Evolutionary conservation across 2,888 invertebrate genomes (phyloP).

Genomic region (Lacanobia oleracea): DNA sequence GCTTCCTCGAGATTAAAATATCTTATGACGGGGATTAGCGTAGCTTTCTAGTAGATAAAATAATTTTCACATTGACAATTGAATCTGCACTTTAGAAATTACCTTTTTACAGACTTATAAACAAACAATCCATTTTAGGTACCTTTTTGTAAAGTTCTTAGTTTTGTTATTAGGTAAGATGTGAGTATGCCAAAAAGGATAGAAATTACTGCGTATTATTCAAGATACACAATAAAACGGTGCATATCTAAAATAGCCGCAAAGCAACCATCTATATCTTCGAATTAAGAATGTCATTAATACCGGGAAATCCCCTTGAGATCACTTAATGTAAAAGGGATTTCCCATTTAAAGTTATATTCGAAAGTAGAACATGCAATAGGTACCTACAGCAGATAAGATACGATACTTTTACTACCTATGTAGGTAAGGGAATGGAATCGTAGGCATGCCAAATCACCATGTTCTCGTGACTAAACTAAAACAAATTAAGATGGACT

Average conservation of each 20-base stretch:
- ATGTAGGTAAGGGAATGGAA: no score
- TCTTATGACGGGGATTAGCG: background rate
- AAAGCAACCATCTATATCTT: slow-evolving; percentile 1
- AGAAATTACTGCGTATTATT: background rate
- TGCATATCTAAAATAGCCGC: background rate
- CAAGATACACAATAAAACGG: background rate
- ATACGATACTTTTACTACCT: no score
- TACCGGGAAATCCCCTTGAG: background rate
- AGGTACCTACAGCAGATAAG: background rate
- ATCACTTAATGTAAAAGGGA: background rate
- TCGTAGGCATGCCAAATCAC: no score
- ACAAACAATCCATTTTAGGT: background rate
- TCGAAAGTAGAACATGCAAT: background rate
- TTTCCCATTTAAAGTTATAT: background rate
- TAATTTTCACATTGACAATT: background rate
- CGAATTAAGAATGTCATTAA: background rate
- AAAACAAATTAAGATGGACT: no score
- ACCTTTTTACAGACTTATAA: background rate
- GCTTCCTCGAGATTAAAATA: background rate
- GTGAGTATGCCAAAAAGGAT: background rate
- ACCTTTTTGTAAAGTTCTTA: background rate
- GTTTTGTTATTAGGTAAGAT: background rate
- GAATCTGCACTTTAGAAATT: background rate
- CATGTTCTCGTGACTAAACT: no score
- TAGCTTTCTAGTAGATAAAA: background rate